phyloP scores from a whole-genome alignment of 2,888 invertebrate species.

The Gymnocheta viridis region DNA sequence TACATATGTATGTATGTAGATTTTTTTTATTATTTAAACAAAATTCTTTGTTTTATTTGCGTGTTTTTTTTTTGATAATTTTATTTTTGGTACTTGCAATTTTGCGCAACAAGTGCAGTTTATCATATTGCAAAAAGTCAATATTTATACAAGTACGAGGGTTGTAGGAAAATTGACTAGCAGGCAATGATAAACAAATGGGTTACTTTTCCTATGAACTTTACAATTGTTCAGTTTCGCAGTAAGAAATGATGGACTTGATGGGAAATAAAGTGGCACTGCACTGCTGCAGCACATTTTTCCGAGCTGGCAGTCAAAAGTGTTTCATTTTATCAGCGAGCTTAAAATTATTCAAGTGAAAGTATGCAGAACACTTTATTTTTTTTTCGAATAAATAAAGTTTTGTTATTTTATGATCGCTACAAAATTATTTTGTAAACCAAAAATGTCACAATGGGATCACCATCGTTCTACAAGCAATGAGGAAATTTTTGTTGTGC shows the following conservation, averaged over 20 bases:
- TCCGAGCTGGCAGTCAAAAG: too few relatives aligned
- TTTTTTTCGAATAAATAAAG: too few relatives aligned
- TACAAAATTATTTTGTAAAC: not conserved
- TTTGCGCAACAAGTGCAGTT: constrained; percentile 60
- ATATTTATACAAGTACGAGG: constrained; percentile 18
- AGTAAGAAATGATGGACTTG: too few relatives aligned
- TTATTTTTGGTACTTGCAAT: constrained; percentile 11
- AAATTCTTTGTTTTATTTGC: constrained; percentile 38
- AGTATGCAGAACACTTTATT: too few relatives aligned
- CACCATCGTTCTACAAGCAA: constrained; percentile 1
- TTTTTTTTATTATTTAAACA: constrained; percentile 48
- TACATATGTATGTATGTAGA: constrained; percentile 21
- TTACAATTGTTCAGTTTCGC: too few relatives aligned
- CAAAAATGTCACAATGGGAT: not conserved
- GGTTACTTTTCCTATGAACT: too few relatives aligned
- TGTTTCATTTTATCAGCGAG: too few relatives aligned
- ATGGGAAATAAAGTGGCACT: too few relatives aligned
- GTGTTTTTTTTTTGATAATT: not conserved
- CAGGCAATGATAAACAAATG: too few relatives aligned
- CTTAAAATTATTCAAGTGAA: too few relatives aligned
- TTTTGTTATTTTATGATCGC: too few relatives aligned
- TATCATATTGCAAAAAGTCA: constrained; percentile 45
- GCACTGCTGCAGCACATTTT: too few relatives aligned
- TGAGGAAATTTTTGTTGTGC: constrained; percentile 12
- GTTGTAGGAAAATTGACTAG: not conserved